These are phyloP conservation scores for Pseudorhiza aurosa DNA, from an alignment of 30 jellyfish, hydroid and myxozoan species.

Conservation along the genomic window DNA sequence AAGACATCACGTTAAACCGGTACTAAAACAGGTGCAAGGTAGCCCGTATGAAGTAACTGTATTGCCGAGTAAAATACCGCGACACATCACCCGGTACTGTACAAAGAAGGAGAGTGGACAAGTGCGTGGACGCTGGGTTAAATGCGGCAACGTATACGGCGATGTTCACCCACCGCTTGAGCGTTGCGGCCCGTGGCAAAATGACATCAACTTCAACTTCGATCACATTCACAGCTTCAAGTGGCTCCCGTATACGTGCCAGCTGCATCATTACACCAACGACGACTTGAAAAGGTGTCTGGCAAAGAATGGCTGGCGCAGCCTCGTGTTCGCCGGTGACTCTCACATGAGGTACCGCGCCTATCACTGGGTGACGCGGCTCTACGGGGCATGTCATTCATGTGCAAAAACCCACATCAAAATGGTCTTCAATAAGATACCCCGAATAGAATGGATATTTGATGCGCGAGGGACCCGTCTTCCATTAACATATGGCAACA, in stretches of 20 bases:
- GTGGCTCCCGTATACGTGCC: slow-evolving; percentile 96
- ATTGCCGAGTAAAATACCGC: slow-evolving; percentile 48
- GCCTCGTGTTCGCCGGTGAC: slow-evolving; percentile 94
- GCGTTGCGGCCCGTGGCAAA: slow-evolving; percentile 97
- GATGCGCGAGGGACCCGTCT: slow-evolving; percentile 97
- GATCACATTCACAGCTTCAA: slow-evolving; percentile 86
- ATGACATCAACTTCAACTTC: slow-evolving; percentile 70
- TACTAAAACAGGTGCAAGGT: slow-evolving; percentile 74
- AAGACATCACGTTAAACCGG: slow-evolving; percentile 73
- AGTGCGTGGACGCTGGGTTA: slow-evolving; percentile 89
- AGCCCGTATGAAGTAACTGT: slow-evolving; percentile 75
- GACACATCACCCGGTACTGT: slow-evolving; percentile 72
- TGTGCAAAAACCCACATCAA: slow-evolving; percentile 94
- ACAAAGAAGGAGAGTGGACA: slow-evolving; percentile 73
- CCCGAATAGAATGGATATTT: slow-evolving; percentile 96
- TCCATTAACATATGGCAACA: slow-evolving; percentile 77
- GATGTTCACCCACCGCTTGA: slow-evolving; percentile 78
- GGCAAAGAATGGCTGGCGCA: slow-evolving; percentile 78
- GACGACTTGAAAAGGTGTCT: slow-evolving; percentile 86
- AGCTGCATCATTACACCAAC: slow-evolving; percentile 87
- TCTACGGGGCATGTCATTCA: slow-evolving; percentile 90
- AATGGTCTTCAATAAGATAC: slow-evolving; percentile 89
- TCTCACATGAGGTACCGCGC: slow-evolving; percentile 98
- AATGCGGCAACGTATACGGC: slow-evolving; percentile 83
- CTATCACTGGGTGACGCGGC: slow-evolving; percentile 96